Percentiles rank a stretch among this genome's conserved stretches.
These are phyloP conservation scores for Epinotia brunnichana DNA, from an alignment of 2,888 invertebrate species.

Conservation along the genomic window DNA sequence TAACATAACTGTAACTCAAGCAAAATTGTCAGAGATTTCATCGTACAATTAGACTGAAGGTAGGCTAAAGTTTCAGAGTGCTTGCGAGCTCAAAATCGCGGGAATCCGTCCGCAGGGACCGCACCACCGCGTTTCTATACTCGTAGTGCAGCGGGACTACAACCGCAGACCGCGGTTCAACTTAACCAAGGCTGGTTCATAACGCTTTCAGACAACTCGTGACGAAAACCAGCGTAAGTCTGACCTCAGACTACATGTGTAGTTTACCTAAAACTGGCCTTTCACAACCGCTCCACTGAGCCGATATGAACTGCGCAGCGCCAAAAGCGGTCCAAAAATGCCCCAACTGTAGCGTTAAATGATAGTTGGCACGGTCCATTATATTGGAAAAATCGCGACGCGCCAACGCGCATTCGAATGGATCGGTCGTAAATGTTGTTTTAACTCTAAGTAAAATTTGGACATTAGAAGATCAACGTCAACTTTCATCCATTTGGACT, in stretches of 20 bases:
- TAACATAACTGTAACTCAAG: not conserved
- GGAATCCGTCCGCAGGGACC: slow-evolving; percentile 2
- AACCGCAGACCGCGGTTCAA: slow-evolving; percentile 30
- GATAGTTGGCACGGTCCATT: too few species aligned
- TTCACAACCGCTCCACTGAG: too few species aligned
- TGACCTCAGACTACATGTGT: not conserved
- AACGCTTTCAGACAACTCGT: not conserved
- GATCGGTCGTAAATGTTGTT: too few species aligned
- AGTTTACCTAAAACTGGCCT: not conserved
- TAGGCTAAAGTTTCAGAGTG: slow-evolving; percentile 1
- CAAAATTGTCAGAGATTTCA: not conserved
- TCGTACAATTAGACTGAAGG: not conserved
- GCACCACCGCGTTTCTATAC: not conserved
- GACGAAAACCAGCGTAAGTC: not conserved
- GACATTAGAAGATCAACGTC: too few species aligned
- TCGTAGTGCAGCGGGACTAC: slow-evolving; percentile 18
- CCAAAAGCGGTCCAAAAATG: too few species aligned
- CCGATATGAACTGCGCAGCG: too few species aligned
- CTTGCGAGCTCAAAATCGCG: slow-evolving; percentile 5
- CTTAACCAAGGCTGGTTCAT: not conserved
- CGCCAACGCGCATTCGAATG: too few species aligned
- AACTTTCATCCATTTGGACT: too few species aligned
- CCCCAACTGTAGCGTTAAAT: too few species aligned
- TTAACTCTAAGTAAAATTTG: too few species aligned
- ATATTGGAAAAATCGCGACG: too few species aligned